These are phyloP conservation scores for Calonectris borealis DNA, from an alignment of 2,113 vertebrate species.

Conservation along the genomic window DNA sequence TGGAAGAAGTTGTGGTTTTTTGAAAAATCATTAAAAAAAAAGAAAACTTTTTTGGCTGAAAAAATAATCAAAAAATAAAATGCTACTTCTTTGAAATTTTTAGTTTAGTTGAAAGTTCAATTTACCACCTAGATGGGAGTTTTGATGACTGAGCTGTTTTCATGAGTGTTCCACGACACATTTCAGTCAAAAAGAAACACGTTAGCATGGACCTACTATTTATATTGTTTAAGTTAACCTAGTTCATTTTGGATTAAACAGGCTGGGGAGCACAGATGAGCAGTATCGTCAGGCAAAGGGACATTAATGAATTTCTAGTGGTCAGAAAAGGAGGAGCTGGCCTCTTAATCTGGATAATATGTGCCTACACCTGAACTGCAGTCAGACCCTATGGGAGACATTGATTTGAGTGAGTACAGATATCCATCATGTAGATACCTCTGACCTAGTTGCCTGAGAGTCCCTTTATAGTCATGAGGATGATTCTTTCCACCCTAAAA, in stretches of 20 bases:
- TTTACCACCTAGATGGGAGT: background rate
- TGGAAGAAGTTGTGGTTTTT: background rate
- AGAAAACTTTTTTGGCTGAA: background rate
- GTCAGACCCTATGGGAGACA: background rate
- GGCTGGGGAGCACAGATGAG: background rate
- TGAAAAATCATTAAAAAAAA: background rate
- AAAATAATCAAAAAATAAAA: background rate
- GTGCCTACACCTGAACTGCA: background rate
- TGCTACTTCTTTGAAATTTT: background rate
- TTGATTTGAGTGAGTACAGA: background rate
- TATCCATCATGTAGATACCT: background rate
- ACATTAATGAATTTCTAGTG: background rate
- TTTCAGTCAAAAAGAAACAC: background rate
- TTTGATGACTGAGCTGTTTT: background rate
- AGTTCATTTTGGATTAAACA: background rate
- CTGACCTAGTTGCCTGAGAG: background rate
- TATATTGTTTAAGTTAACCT: background rate
- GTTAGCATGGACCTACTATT: background rate
- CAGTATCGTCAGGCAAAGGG: rapidly evolving
- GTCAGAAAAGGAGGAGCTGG: background rate
- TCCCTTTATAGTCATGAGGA: background rate
- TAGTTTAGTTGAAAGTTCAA: background rate
- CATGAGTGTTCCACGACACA: rapidly evolving
- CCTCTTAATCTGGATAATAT: background rate
- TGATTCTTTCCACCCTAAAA: background rate